Base-by-base conservation (phyloP, 64 coral and sea anemone species). In the Montipora cactus region DNA sequence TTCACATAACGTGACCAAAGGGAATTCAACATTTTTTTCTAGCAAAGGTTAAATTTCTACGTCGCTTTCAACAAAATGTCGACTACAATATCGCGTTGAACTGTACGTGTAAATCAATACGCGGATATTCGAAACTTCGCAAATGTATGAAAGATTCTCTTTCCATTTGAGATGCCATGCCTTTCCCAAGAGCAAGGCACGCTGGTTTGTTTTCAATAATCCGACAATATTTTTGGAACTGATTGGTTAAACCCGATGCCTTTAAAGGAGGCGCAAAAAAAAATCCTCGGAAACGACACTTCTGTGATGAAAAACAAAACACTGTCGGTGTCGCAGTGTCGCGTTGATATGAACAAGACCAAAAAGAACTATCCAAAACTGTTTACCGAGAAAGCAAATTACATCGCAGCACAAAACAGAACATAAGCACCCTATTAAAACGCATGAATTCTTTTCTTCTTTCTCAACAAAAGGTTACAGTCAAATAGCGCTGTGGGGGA, bases 381-480 rank as follows among this genome's bases (percentile, higher is more conserved):
- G 76, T 78, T 78, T 46, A 15, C 46, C 46, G 16, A 13, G 14
- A 49, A 48, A 78, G 76, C 76, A 78, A 49, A 49, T 19, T 49
- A 50, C 44, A 18, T 52, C 46, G 47, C 13, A 13, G 76, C 55
- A 3, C 2, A 53, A 50, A 16, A 71, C 18, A 86, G 66, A 70
- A 71, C 46, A 86, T 86, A 50, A 86, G 51, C 66, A 72, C 44
- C 82, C 82, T n/a, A 86, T 86, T 86, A 86, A 86, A 72, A 86
- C 82, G 66, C 44, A 71, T 71, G 67, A 86, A 21, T 86, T 51
- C 82, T 86, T 71, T 86, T 86, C 37, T 28, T 71, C 8, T 70
- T 73, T n/a, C 67, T 10, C 48, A 86, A 86, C 82, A 86, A 86
- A 86, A 86, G 82, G 21, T 86, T 66, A 12, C 62, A 49, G 66